Evolutionary conservation across 2,797 vertebrate species (phyloP), one percentile per base, ranked within the genome.

Genomic region (Thripadectes ignobilis): DNA sequence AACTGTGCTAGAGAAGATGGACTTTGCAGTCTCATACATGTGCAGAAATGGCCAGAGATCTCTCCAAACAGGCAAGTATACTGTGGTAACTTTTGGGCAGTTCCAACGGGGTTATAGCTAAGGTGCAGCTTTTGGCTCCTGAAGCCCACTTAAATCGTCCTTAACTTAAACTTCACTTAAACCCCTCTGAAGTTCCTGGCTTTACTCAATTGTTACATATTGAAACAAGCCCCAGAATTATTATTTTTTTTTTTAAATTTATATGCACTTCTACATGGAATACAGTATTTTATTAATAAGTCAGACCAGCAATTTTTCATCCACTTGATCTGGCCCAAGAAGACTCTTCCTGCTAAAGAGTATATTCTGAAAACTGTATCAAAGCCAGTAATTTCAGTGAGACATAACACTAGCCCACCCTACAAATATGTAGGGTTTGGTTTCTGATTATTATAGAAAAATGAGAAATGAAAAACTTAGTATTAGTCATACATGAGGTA

Each of bases 401-500:
- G 49, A 88, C 38, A 1, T 66, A 32, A 6, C 3, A 1, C 29
- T 65, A 80, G 23, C 24, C 14, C 20, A 52, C 6, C 21, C 17
- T 57, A 54, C 9, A 88, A 61, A 76, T 54, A 10, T 38, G 3
- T 34, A 41, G 4, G 7, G 21, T 92, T 82, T 73, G 55, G 8
- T 61, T 85, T 80, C 78, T 80, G 22, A 45, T 41, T 90, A 80
- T 75, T 55, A 61, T 39, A 36, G 62, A 78, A 61, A 63, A 88
- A 93, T 10, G 7, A 72, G 41, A 92, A 69, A 61, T 81, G 9
- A 78, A 90, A 83, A 80, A 52, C 34, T 75, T 14, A 36, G 55
- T 27, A 9, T 85, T 73, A 71, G 20, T 38, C 1, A 2, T 54
- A n/a, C 6, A 38, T 6, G 48, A 57, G 7, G 12, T 82, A 38